Evolutionary conservation across 2,888 invertebrate species (phyloP), one percentile per base, ranked within the genome.

Genomic region (Drosophila nigritarsus): DNA sequence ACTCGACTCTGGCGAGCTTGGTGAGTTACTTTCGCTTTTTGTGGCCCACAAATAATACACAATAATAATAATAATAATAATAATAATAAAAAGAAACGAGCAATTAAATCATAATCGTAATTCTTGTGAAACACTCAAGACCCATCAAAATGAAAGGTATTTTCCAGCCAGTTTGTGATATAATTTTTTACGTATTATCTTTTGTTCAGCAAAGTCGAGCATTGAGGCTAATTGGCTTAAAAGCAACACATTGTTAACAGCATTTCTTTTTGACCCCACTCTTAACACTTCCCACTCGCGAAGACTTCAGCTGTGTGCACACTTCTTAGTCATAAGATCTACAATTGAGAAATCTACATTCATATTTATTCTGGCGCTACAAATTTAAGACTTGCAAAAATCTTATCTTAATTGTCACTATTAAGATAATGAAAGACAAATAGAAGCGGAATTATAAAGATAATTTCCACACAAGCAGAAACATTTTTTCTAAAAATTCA

Each of bases 161-260:
- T 29, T 63, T 61, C 64, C 50, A 29, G 42, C 42, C 56, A 30
- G 20, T 42, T 30, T 32, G 73, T 81, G 84, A 81, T 68, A 89
- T 82, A 82, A 74, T 69, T 64, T 64, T 68, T 69, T 60, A 81
- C 55, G 70, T 66, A 67, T 74, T 78, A 77, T 80, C 71, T 71
- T 64, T 49, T 29, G 75, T 49, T 73, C 72, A 69, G 62, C 69
- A 42, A 77, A 77, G 60, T 67, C 48, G 79, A 90, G 87, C 90
- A 91, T 88, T 91, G 78, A 78, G 83, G 80, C 81, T 88, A 91
- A 90, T 90, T 90, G 80, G 87, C 67, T 80, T 54, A 77, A 73
- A 75, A 65, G 63, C 65, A 65, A 68, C 72, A 66, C 60, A 76
- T 51, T 38, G 51, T 30, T 27, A 24, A 42, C 38, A 58, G 45